Evolutionary conservation across 2,113 vertebrate genomes (phyloP).

Genomic region (Nothoprocta pentlandii): DNA sequence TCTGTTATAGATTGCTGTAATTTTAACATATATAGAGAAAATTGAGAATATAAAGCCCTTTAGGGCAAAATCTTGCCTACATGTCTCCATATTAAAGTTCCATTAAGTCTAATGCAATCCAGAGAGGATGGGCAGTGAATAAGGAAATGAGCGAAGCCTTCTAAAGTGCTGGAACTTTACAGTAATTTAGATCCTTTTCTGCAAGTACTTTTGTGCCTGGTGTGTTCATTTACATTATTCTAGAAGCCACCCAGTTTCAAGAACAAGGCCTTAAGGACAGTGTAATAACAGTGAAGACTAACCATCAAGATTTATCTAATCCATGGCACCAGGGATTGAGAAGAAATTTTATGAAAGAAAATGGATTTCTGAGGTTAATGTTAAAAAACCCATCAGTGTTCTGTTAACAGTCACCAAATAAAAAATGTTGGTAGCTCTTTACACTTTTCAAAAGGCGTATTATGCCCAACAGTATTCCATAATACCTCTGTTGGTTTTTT

Average conservation of each 20-base stretch:
- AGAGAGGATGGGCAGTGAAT: neutral
- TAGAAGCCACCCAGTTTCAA: neutral
- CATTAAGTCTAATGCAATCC: neutral
- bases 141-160: neutral
- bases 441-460: neutral
- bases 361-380: neutral
- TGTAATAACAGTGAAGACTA: neutral
- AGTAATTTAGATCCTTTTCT: neutral
- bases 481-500: neutral
- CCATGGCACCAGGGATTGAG: neutral
- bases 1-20: neutral
- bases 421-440: neutral
- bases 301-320: neutral
- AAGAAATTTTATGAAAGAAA: neutral
- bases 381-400: neutral
- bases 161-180: neutral
- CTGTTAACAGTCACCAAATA: neutral
- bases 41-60: neutral
- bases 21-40: neutral
- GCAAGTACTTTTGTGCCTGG: neutral
- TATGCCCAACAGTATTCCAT: neutral
- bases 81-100: neutral
- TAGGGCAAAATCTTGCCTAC: neutral
- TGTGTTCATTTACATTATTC: neutral
- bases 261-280: neutral